Evolutionary conservation across 2,797 vertebrate species (phyloP).

Genomic region (Ceryle rudis): DNA sequence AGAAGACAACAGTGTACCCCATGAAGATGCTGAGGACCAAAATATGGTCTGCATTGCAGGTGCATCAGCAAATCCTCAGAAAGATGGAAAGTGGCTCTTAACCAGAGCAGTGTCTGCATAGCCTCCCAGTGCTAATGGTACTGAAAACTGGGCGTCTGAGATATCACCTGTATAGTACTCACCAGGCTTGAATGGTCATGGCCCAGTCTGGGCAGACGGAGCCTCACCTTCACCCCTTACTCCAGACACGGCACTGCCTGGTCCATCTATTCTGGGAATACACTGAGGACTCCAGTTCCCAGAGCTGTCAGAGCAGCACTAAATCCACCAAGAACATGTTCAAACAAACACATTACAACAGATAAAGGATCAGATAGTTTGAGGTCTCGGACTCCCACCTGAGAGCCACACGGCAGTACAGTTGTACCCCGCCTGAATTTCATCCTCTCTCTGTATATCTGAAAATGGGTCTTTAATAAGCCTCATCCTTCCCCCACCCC

Average conservation of each 20-base stretch:
- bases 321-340: not conserved
- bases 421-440: rapidly evolving
- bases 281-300: rapidly evolving
- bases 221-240: not conserved
- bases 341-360: not conserved
- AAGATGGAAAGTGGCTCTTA: not conserved
- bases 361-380: not conserved
- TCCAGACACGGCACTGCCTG: rapidly evolving
- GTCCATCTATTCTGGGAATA: not conserved
- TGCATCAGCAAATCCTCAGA: not conserved
- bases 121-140: not conserved
- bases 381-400: not conserved
- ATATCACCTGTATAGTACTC: rapidly evolving
- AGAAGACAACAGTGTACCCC: rapidly evolving
- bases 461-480: not conserved
- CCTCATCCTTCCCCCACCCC: not conserved
- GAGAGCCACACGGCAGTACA: not conserved
- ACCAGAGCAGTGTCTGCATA: not conserved
- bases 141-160: not conserved
- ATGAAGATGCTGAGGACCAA: not conserved
- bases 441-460: not conserved
- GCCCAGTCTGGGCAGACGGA: not conserved
- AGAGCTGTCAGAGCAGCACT: conserved; percentile 16
- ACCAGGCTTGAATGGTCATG: rapidly evolving
- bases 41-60: not conserved